Percentiles rank a stretch among this genome's conserved stretches.
phyloP scores from a whole-genome alignment of 2,797 vertebrate genomes.

The Sarcophilus harrisii region DNA sequence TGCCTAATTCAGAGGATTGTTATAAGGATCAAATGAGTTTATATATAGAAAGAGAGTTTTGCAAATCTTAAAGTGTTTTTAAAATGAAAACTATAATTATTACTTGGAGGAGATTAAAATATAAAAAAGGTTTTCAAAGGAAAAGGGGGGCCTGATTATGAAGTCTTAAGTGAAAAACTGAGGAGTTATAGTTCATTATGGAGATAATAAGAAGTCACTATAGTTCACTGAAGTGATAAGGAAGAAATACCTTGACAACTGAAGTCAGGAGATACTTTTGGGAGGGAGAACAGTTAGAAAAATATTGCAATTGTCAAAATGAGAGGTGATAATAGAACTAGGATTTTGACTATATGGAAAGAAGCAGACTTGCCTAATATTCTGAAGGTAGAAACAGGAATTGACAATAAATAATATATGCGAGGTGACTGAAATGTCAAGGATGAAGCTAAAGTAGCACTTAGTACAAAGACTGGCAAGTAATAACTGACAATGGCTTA shows the following conservation, averaged over 20 bases:
- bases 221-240: background rate
- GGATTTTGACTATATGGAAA: background rate
- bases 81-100: background rate
- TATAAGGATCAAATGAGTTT: background rate
- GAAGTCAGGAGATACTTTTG: background rate
- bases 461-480: background rate
- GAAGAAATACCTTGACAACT: background rate
- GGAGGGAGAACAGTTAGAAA: background rate
- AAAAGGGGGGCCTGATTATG: background rate
- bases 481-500: background rate
- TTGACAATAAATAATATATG: background rate
- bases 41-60: background rate
- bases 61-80: background rate
- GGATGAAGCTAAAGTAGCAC: background rate
- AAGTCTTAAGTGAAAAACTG: background rate
- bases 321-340: background rate
- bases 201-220: background rate
- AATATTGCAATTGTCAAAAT: background rate
- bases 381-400: background rate
- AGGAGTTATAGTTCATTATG: background rate
- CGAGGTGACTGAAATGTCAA: background rate
- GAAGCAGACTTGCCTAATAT: background rate
- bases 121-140: background rate
- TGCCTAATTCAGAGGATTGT: background rate
- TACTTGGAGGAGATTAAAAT: background rate